Percentiles rank a stretch among this genome's conserved stretches.
Evolutionary conservation across 2,113 vertebrate species (phyloP).

Genomic region (Falco punctatus): DNA sequence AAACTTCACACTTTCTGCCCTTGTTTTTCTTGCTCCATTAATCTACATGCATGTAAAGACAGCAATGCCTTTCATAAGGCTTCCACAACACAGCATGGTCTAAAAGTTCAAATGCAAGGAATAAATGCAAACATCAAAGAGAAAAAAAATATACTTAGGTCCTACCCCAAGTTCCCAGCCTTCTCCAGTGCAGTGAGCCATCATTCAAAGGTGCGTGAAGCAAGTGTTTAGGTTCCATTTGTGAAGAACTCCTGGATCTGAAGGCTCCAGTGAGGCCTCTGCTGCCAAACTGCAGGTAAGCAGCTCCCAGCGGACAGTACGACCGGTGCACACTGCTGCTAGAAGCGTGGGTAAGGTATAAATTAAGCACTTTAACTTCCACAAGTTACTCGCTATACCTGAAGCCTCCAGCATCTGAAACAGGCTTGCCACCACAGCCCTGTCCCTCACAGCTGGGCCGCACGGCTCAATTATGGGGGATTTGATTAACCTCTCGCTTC

Average conservation of each 20-base stretch:
- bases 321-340: rapidly evolving
- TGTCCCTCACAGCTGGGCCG: not conserved
- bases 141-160: not conserved
- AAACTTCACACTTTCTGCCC: rapidly evolving
- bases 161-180: not conserved
- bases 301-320: rapidly evolving
- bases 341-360: rapidly evolving
- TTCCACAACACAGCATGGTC: rapidly evolving
- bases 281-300: rapidly evolving
- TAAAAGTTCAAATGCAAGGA: not conserved
- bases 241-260: no score
- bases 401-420: not conserved
- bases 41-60: rapidly evolving
- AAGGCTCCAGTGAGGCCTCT: not conserved
- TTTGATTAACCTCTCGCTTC: not conserved
- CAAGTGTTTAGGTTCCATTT: rapidly evolving
- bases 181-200: not conserved
- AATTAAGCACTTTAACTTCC: rapidly evolving
- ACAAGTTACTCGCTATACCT: rapidly evolving
- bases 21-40: not conserved
- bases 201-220: rapidly evolving
- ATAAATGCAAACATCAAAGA: not conserved
- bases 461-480: rapidly evolving
- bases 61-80: not conserved
- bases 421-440: not conserved